Percentiles rank a stretch among this genome's conserved stretches.
These are phyloP conservation scores for Callipepla californica DNA, from an alignment of 2,113 vertebrate species.

Conservation along the genomic window DNA sequence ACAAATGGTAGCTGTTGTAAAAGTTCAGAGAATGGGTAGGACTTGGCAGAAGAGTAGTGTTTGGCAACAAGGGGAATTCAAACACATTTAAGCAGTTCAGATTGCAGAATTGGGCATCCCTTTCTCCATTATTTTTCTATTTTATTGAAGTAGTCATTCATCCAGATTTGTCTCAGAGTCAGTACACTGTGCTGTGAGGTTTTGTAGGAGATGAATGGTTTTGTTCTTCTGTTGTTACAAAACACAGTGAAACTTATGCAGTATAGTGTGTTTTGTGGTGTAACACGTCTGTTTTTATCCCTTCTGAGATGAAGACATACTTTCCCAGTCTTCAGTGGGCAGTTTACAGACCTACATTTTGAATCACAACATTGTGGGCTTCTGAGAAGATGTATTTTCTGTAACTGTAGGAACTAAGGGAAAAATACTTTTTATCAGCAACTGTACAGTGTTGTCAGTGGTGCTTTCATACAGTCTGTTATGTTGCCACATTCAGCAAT, in stretches of 20 bases:
- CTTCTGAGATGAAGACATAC: background rate
- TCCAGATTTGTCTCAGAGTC: background rate
- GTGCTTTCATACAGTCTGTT: background rate
- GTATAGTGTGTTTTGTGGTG: background rate
- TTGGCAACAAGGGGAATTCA: background rate
- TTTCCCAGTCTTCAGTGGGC: background rate
- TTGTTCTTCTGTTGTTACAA: background rate
- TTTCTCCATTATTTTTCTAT: background rate
- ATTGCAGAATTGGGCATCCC: background rate
- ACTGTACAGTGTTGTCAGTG: background rate
- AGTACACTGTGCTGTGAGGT: background rate
- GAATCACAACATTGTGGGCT: background rate
- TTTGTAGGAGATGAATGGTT: background rate
- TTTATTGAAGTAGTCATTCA: background rate
- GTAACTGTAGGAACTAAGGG: background rate
- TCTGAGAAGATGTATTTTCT: background rate
- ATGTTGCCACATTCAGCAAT: background rate
- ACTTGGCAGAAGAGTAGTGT: background rate
- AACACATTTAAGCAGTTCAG: background rate
- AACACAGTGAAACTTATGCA: background rate
- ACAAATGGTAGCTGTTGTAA: background rate
- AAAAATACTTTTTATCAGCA: background rate
- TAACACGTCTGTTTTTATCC: background rate
- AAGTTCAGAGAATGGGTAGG: background rate
- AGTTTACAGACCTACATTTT: background rate